phyloP scores from a whole-genome alignment of 2,113 vertebrate species.

The Gymnobelideus leadbeateri region DNA sequence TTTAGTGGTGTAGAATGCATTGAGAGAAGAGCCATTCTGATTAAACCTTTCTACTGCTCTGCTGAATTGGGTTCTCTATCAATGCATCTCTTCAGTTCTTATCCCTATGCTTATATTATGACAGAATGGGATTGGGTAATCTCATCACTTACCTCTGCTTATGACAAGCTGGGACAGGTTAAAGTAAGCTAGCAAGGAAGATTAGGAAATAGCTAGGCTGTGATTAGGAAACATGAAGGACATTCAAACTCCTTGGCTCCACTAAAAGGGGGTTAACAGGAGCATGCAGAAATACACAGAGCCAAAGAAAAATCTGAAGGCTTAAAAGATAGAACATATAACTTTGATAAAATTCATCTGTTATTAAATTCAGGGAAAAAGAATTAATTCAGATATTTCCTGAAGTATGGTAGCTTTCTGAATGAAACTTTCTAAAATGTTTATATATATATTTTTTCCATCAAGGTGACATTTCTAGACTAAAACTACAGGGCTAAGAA shows the following conservation, averaged over 20 bases:
- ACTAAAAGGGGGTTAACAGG: not conserved
- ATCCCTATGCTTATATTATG: conserved; percentile 19
- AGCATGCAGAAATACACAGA: not conserved
- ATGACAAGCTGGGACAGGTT: conserved; percentile 45
- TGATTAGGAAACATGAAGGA: conserved; percentile 42
- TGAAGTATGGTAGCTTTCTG: conserved; percentile 1
- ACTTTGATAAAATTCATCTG: not conserved
- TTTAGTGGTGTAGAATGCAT: not conserved
- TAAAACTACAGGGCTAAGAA: not conserved
- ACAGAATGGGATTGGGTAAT: conserved; percentile 30
- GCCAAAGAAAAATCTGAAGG: conserved; percentile 31
- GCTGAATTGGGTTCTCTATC: conserved; percentile 36
- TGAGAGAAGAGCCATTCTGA: conserved; percentile 30
- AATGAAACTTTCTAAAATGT: conserved; percentile 31
- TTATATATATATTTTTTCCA: not conserved
- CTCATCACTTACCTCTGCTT: conserved; percentile 44
- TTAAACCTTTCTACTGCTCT: conserved; percentile 11
- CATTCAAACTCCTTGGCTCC: not conserved
- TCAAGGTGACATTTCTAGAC: conserved; percentile 33
- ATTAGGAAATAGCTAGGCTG: conserved; percentile 7
- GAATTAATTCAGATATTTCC: not conserved
- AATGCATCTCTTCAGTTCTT: conserved; percentile 1
- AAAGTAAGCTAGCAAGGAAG: conserved; percentile 50
- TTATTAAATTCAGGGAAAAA: conserved; percentile 5
- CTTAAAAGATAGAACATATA: conserved; percentile 1